Conservation (phyloP, 2,888 invertebrate genomes). For the Himalopsyche japonica region DNA sequence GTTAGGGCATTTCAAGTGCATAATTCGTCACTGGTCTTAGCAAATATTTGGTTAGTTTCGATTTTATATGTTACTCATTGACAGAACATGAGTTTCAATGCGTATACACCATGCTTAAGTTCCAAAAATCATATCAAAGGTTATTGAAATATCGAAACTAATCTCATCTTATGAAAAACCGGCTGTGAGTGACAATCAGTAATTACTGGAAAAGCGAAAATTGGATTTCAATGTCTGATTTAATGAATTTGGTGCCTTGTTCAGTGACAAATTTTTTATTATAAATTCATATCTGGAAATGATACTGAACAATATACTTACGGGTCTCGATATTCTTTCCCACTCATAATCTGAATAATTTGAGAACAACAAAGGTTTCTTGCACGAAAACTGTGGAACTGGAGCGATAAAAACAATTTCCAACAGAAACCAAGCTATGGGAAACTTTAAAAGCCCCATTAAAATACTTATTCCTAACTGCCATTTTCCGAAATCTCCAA, state of each 20-base stretch:
- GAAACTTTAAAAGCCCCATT: slow-evolving; percentile 63
- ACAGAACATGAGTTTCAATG: too few species aligned
- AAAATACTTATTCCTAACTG: slow-evolving; percentile 58
- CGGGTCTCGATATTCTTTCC: slow-evolving; percentile 52
- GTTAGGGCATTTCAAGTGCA: too few species aligned
- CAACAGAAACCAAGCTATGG: slow-evolving; percentile 66
- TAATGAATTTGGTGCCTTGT: background rate
- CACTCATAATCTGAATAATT: slow-evolving; percentile 50
- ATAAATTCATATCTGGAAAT: background rate
- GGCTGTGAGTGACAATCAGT: too few species aligned
- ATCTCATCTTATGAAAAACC: too few species aligned
- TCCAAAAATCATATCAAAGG: too few species aligned
- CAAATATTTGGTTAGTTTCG: too few species aligned
- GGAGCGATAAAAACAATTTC: slow-evolving; percentile 67
- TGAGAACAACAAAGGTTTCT: slow-evolving; percentile 44
- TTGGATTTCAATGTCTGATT: too few species aligned
- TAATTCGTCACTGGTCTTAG: too few species aligned
- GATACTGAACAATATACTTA: slow-evolving; percentile 43
- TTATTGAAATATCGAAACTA: too few species aligned
- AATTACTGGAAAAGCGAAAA: too few species aligned
- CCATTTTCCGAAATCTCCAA: slow-evolving; percentile 65
- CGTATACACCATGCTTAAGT: too few species aligned
- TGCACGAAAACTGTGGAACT: slow-evolving; percentile 64
- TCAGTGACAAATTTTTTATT: background rate
- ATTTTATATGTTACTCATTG: too few species aligned